Percentiles rank a stretch among this genome's conserved stretches.
Conservation (phyloP, 2,113 vertebrate genomes). For the Chauna torquata region DNA sequence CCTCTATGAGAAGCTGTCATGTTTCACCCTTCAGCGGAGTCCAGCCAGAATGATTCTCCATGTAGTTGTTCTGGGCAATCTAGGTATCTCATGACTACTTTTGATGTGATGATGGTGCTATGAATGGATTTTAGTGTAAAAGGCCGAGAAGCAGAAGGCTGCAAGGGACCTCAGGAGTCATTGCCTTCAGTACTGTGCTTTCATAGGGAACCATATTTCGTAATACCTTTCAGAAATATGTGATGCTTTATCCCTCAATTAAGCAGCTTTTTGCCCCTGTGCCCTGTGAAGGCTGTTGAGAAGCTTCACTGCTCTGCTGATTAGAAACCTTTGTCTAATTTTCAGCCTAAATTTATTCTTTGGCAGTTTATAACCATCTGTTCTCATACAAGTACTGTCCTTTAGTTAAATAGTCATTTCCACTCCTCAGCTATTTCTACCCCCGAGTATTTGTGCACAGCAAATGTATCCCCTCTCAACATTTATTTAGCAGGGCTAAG, state of each 20-base stretch:
- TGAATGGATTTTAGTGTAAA: neutral
- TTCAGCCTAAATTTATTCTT: constrained; percentile 65
- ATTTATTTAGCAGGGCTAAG: constrained; percentile 17
- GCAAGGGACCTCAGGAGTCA: neutral
- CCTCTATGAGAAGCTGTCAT: neutral
- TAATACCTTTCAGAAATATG: constrained; percentile 14
- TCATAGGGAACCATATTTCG: neutral
- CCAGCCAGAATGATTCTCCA: neutral
- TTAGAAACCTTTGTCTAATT: constrained; percentile 66
- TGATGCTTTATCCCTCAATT: constrained; percentile 23
- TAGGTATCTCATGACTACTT: neutral
- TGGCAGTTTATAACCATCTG: constrained; percentile 62
- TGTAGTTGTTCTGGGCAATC: neutral
- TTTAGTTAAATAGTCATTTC: constrained; percentile 58
- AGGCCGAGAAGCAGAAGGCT: neutral
- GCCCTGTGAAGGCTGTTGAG: constrained; percentile 31
- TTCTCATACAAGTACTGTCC: constrained; percentile 55
- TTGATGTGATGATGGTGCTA: neutral
- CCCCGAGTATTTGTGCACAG: neutral
- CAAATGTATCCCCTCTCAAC: constrained; percentile 17
- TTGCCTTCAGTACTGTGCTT: neutral
- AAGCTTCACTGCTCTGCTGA: constrained; percentile 46
- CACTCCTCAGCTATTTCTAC: constrained; percentile 23
- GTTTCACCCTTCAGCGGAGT: neutral
- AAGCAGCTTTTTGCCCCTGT: constrained; percentile 32